phyloP scores from a whole-genome alignment of 2,797 vertebrate genomes.

The Mus caroli region DNA sequence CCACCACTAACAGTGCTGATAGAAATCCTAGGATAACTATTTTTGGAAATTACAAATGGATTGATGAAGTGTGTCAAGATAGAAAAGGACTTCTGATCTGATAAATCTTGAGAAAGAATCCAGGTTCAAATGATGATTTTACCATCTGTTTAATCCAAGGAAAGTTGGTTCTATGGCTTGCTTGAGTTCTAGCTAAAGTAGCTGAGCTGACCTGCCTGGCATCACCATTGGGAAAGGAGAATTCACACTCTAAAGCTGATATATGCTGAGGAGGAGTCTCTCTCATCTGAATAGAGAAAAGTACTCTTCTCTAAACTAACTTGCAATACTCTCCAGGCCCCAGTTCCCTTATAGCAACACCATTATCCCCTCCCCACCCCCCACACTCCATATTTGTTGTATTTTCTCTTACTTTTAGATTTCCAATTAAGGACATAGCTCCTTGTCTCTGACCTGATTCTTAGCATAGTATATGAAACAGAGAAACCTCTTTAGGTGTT shows the following conservation, averaged over 20 bases:
- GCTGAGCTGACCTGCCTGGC: neutral
- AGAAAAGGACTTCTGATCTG: neutral
- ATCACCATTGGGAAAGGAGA: neutral
- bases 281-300: slow-evolving; percentile 31
- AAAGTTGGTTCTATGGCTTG: neutral
- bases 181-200: neutral
- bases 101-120: neutral
- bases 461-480: neutral
- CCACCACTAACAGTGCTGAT: neutral
- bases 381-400: neutral
- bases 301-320: neutral
- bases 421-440: neutral
- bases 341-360: neutral
- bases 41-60: neutral
- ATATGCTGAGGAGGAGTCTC: neutral
- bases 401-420: neutral
- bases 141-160: neutral
- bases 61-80: neutral
- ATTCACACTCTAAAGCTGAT: neutral
- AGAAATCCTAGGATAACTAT: slow-evolving; percentile 11
- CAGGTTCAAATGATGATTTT: slow-evolving; percentile 12
- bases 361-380: too few species aligned
- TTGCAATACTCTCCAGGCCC: neutral
- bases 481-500: neutral
- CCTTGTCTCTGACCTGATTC: neutral